These are phyloP conservation scores for Abrostola tripartita DNA, from an alignment of 2,888 invertebrate species.

Conservation along the genomic window DNA sequence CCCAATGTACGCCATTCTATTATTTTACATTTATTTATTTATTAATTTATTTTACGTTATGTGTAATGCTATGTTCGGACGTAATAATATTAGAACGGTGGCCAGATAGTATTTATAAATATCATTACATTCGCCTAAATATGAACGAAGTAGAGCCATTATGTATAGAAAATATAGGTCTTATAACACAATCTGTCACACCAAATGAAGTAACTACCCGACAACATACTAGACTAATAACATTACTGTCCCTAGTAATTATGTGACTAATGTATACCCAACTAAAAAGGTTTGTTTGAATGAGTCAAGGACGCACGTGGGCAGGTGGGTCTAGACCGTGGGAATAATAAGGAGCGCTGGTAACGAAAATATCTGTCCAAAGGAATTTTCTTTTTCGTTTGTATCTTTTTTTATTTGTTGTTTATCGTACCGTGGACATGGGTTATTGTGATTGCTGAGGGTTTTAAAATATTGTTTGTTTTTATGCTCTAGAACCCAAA, in stretches of 20 bases:
- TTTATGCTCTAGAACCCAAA: too few species aligned
- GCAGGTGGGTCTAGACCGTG: not conserved
- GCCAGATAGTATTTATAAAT: too few species aligned
- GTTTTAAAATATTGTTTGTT: too few species aligned
- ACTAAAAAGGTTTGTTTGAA: not conserved
- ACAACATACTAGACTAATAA: not conserved
- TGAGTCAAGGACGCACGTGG: not conserved
- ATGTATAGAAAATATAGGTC: too few species aligned
- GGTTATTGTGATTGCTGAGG: not conserved
- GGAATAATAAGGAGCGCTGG: not conserved
- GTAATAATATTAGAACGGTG: too few species aligned
- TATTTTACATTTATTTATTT: too few species aligned
- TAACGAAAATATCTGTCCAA: not conserved
- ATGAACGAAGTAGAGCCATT: too few species aligned
- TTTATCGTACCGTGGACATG: not conserved
- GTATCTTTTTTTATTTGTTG: not conserved
- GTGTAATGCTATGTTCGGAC: too few species aligned
- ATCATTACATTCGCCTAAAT: too few species aligned
- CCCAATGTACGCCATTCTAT: too few species aligned
- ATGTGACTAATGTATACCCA: conserved; percentile 2
- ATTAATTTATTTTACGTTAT: too few species aligned
- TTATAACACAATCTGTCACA: too few species aligned
- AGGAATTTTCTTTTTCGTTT: not conserved
- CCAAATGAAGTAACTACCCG: not conserved
- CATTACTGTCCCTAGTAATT: not conserved